Base-by-base conservation (phyloP, 1,140 invertebrate genomes). In the Ceratoteleas bidentatus region DNA sequence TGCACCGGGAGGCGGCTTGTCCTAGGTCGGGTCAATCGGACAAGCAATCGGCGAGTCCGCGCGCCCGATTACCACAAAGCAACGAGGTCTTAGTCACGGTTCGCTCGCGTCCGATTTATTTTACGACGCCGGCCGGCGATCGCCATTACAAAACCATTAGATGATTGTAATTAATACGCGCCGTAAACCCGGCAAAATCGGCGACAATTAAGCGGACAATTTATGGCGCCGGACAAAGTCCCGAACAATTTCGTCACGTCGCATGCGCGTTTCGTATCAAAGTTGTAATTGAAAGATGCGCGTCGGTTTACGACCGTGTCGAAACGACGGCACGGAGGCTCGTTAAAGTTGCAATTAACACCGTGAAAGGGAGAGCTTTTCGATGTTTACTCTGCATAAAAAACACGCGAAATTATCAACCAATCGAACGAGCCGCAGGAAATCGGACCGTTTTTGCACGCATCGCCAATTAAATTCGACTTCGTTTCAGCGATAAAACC, bases 11-110 rank as follows among this genome's bases (percentile, higher is more conserved):
- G 58, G 54, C 56, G 53, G 58, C 54, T 84, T 84, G 70, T 79
- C 79, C 74, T 79, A 84, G 79, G 83, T 82, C 79, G 65, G 74
- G 83, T 84, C 70, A 84, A 76, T 84, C 77, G 81, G 77, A 57
- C 81, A 76, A 57, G 50, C 74, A 45, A 79, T 81, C 74, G 65
- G 49, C 49, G 38, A 74, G 74, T 73, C 47, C 50, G 24, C 49
- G 56, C 53, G 64, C 64, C 64, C 70, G 64, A 69, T 65, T 57
- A 69, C 62, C 53, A 68, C 47, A 61, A 65, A 66, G 47, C 24
- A 24, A 24, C 49, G 60, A 78, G 33, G 32, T 56, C 64, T 70
- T 45, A 70, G 49, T 70, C 66, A 70, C 47, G 64, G 50, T 45
- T 69, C 11, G 38, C 16, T 45, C 56, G 56, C 32, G 14, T 57